Percentiles rank a stretch among this genome's conserved stretches.
Conservation (phyloP, 2,797 vertebrate genomes). For the Pteropus rufus region DNA sequence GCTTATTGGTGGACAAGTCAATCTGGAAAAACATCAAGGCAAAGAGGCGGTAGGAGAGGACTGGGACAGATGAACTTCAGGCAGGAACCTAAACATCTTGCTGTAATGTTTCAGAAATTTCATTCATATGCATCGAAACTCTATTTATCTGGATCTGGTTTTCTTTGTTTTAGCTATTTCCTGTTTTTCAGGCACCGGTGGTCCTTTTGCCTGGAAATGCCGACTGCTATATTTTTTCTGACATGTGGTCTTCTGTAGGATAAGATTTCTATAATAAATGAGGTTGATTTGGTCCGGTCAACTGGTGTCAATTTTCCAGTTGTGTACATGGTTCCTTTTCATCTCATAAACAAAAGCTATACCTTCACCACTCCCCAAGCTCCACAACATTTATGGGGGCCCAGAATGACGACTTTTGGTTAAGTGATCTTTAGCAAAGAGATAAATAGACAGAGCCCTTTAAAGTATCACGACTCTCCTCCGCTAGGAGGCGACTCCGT, state of each 20-base stretch:
- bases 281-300: not conserved
- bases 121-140: not conserved
- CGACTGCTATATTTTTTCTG: not conserved
- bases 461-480: too few relatives aligned
- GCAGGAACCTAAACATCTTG: not conserved
- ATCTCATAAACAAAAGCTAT: not conserved
- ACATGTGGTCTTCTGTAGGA: not conserved
- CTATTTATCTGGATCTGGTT: not conserved
- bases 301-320: not conserved
- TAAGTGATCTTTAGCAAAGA: not conserved
- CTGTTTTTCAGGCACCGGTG: not conserved
- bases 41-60: not conserved
- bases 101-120: not conserved
- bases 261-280: not conserved
- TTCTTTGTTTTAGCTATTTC: conserved; percentile 4
- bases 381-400: not conserved
- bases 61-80: not conserved
- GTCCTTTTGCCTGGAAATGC: not conserved
- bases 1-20: not conserved
- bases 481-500: not conserved
- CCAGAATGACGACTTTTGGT: not conserved
- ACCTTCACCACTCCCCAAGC: not conserved
- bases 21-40: not conserved
- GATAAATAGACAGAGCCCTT: not conserved
- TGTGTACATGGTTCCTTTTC: not conserved